Percentiles rank a stretch among this genome's conserved stretches.
phyloP scores from a whole-genome alignment of 2,113 vertebrate genomes.

The Seriola dumerili region DNA sequence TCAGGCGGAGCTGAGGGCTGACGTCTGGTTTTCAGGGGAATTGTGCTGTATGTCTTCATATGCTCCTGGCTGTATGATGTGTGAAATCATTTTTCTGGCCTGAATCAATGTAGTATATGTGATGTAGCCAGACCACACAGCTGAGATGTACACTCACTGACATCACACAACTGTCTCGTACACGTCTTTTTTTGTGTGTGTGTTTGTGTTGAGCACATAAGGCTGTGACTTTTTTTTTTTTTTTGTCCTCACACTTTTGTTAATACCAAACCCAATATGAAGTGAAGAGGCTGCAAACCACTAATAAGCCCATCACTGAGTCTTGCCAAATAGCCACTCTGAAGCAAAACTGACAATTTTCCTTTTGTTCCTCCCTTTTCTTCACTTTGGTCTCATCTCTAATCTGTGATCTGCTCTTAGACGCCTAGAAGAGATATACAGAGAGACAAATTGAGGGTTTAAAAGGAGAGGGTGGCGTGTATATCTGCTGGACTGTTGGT shows the following conservation, averaged over 20 bases:
- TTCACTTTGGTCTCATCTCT: slow-evolving; percentile 13
- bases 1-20: slow-evolving; percentile 37
- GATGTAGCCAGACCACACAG: background rate
- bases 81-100: background rate
- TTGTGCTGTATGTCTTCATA: background rate
- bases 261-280: slow-evolving; percentile 5
- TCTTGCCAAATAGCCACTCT: slow-evolving; percentile 10
- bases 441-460: slow-evolving; percentile 22
- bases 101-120: background rate
- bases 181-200: background rate
- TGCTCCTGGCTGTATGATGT: slow-evolving; percentile 1
- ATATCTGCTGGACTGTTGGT: background rate
- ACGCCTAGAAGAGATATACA: slow-evolving; percentile 3
- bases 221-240: slow-evolving; percentile 8
- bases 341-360: slow-evolving; percentile 32
- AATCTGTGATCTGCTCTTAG: slow-evolving; percentile 9
- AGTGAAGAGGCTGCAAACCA: slow-evolving; percentile 24
- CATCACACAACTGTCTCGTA: background rate
- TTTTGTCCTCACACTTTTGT: background rate
- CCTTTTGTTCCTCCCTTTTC: slow-evolving; percentile 15
- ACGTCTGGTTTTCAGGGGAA: slow-evolving; percentile 10
- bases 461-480: slow-evolving; percentile 10
- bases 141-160: background rate
- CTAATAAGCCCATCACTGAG: slow-evolving; percentile 13
- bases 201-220: slow-evolving; percentile 8